These are phyloP conservation scores for Agrilus biguttatus DNA, from an alignment of 2,888 invertebrate species.

Conservation along the genomic window DNA sequence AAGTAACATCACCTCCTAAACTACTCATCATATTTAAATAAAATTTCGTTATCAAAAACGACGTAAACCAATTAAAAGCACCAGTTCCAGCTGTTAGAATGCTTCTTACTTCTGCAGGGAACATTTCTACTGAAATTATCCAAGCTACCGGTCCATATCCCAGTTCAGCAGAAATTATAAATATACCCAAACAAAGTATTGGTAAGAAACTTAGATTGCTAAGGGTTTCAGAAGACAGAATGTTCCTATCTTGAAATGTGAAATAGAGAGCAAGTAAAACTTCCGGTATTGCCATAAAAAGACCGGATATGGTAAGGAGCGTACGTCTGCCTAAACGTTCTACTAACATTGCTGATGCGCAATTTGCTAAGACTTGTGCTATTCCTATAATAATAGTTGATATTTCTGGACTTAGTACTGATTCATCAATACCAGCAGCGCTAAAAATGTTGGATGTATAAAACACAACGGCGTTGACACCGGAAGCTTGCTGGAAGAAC, in stretches of 20 bases:
- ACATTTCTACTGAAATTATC: slow-evolving; percentile 73
- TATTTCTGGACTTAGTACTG: slow-evolving; percentile 35
- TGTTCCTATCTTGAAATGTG: slow-evolving; percentile 29
- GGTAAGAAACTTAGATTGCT: slow-evolving; percentile 56
- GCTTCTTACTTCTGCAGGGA: slow-evolving; percentile 64
- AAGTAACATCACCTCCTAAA: slow-evolving; percentile 49
- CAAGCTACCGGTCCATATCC: slow-evolving; percentile 82
- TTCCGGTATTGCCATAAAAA: slow-evolving; percentile 56
- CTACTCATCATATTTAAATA: slow-evolving; percentile 42
- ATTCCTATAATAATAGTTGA: slow-evolving; percentile 71
- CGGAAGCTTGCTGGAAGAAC: slow-evolving; percentile 80
- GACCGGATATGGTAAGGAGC: slow-evolving; percentile 57
- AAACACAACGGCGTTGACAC: slow-evolving; percentile 72
- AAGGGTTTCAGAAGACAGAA: slow-evolving; percentile 25
- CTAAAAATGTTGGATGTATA: slow-evolving; percentile 62
- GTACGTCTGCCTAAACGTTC: slow-evolving; percentile 69
- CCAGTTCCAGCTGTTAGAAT: slow-evolving; percentile 65
- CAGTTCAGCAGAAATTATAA: slow-evolving; percentile 65
- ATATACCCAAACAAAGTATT: slow-evolving; percentile 54
- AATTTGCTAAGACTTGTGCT: slow-evolving; percentile 66
- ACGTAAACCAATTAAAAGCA: slow-evolving; percentile 70
- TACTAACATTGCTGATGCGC: slow-evolving; percentile 59
- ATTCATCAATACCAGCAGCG: slow-evolving; percentile 38
- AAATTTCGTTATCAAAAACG: slow-evolving; percentile 66
- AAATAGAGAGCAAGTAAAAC: slow-evolving; percentile 61